Conservation (phyloP, 2,888 invertebrate species). For the Tetrapedia diversipes region DNA sequence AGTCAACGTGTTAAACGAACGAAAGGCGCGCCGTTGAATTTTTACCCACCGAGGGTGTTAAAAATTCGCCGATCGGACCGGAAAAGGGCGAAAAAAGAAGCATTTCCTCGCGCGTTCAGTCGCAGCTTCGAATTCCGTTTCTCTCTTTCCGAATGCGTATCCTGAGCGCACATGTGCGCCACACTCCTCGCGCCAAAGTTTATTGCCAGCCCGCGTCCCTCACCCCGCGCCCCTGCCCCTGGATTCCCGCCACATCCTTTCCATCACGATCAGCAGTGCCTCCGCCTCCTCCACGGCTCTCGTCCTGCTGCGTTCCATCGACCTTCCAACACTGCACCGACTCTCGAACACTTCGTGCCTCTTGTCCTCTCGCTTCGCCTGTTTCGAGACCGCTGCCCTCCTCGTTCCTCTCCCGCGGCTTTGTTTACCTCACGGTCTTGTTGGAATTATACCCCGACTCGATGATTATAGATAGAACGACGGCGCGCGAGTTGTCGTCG, state of each 20-base stretch:
- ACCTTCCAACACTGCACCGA: conserved; percentile 47
- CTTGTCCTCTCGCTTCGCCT: conserved; percentile 28
- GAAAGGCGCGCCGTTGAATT: background rate
- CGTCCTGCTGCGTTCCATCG: conserved; percentile 55
- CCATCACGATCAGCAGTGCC: conserved; percentile 47
- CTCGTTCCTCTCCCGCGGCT: conserved; percentile 44
- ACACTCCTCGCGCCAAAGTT: conserved; percentile 78
- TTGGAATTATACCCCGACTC: conserved; percentile 71
- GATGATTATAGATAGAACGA: conserved; percentile 72
- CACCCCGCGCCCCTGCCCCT: conserved; percentile 27
- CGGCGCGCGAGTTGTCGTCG: conserved; percentile 26
- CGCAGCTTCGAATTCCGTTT: background rate
- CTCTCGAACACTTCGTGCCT: conserved; percentile 52
- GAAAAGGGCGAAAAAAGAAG: background rate
- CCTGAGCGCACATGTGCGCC: conserved; percentile 76
- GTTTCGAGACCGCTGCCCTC: conserved; percentile 10
- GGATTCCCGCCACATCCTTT: conserved; percentile 33
- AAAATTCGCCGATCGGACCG: background rate
- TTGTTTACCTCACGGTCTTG: conserved; percentile 73
- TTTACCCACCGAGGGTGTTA: too few species aligned
- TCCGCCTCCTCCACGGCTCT: conserved; percentile 37
- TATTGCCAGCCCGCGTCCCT: conserved; percentile 72
- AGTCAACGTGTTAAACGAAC: too few species aligned
- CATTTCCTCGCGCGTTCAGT: background rate
- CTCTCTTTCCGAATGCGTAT: conserved; percentile 60